Base-by-base conservation (phyloP, 2,888 invertebrate genomes). In the Trilocha varians region DNA sequence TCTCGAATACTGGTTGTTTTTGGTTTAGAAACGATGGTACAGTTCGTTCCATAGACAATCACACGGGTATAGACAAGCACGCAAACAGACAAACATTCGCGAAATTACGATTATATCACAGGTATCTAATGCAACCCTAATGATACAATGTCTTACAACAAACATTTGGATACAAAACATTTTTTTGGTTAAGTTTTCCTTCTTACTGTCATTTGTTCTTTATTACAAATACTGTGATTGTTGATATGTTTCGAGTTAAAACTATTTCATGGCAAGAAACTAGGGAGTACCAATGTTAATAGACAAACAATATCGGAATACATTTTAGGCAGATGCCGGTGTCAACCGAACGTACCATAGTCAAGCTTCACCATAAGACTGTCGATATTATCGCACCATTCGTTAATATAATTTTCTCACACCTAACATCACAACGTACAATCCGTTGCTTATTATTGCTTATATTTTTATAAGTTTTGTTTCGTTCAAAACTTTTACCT, bases 381-480 rank as follows among this genome's bases (percentile, higher is more conserved):
- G 76, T 75, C 78, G 73, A 78, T 64, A 71, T 50, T 66, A 63
- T 76, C 80, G 85, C 85, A 85, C 84, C 85, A 83, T 83, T 80
- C 73, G 82, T 80, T 80, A 62, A 66, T 66, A 59, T 68, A 62
- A 65, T 66, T 61, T 61, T 66, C 75, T 73, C 76, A 73, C 71
- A 70, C 73, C 79, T 82, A 40, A 84, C 73, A 60, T 77, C 82
- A 82, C 76, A 84, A 84, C 74, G 70, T 83, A 84, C 83, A 83
- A 79, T 58, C 65, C 70, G 62, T 61, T 57, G 84, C 69, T 83
- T 84, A 83, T 82, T 84, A 84, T 85, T 84, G 84, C 84, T 85
- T 80, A 83, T 46, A 67, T 83, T 79, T 82, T 84, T 79, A 77
- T 71, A 84, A 85, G 84, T 84, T 84, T 78, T 78, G 79, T 67